phyloP scores from a whole-genome alignment of 2,888 invertebrate species.

The Apamea sordens region DNA sequence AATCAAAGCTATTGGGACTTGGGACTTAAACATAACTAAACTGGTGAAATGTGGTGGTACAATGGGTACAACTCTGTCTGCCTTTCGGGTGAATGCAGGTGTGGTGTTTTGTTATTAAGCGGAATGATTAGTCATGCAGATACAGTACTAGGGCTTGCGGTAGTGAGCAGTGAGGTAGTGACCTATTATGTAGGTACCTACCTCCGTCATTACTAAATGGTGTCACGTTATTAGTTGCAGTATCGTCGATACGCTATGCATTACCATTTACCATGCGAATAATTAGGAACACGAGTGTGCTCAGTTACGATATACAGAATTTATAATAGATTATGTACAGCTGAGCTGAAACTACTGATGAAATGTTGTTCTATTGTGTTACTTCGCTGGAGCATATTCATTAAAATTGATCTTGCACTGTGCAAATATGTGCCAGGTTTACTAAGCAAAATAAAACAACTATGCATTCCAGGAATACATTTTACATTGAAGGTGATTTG shows the following conservation, averaged over 20 bases:
- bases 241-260: slow-evolving; percentile 40
- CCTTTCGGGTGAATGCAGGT: not conserved
- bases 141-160: slow-evolving; percentile 40
- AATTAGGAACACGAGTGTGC: slow-evolving; percentile 29
- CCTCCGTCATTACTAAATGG: slow-evolving; percentile 60
- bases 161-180: slow-evolving; percentile 49
- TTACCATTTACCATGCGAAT: slow-evolving; percentile 31
- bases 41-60: not conserved
- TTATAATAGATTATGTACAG: slow-evolving; percentile 13
- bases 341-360: slow-evolving; percentile 18
- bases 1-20: not conserved
- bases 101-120: not conserved
- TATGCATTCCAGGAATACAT: not conserved
- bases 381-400: slow-evolving; percentile 2
- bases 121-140: slow-evolving; percentile 21
- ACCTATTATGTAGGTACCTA: slow-evolving; percentile 59
- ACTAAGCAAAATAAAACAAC: not conserved
- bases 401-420: not conserved
- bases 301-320: slow-evolving; percentile 6
- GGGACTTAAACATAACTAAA: not conserved
- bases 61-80: not conserved
- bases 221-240: slow-evolving; percentile 54
- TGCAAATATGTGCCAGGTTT: not conserved
- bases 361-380: slow-evolving; percentile 23
- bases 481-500: not conserved